phyloP scores from a whole-genome alignment of 2,113 vertebrate genomes.

The Nycticorax nycticorax region DNA sequence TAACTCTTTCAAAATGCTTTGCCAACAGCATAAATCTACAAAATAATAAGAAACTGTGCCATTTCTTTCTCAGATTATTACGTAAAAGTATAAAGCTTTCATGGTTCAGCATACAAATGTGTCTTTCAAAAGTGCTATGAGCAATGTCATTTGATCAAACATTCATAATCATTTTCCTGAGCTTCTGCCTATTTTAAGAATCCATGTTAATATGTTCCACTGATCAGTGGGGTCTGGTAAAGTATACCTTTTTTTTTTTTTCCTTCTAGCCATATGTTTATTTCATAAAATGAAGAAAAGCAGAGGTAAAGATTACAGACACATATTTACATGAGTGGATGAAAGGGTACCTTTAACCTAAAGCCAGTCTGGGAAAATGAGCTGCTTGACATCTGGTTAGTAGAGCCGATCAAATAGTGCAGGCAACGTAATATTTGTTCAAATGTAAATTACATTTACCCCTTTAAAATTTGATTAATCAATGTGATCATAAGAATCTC shows the following conservation, averaged over 20 bases:
- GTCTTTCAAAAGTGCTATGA: background rate
- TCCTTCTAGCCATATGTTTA: background rate
- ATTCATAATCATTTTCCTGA: background rate
- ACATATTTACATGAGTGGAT: background rate
- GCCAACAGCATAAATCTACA: background rate
- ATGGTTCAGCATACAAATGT: background rate
- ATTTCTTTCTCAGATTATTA: background rate
- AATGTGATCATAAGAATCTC: background rate
- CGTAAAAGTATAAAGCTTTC: background rate
- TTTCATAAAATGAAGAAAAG: background rate
- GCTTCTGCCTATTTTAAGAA: background rate
- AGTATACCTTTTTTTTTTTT: background rate
- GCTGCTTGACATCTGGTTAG: background rate
- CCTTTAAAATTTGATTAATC: background rate
- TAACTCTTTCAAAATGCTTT: background rate
- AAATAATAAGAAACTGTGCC: background rate
- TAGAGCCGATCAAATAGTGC: background rate
- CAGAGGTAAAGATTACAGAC: background rate
- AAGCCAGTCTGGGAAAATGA: background rate
- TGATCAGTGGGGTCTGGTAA: background rate
- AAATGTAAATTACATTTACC: background rate
- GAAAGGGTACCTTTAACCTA: background rate
- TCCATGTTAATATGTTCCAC: background rate
- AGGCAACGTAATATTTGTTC: background rate
- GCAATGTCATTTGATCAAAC: background rate